Conservation (phyloP, 2,888 invertebrate species). For the Alentia gelatinosa region DNA sequence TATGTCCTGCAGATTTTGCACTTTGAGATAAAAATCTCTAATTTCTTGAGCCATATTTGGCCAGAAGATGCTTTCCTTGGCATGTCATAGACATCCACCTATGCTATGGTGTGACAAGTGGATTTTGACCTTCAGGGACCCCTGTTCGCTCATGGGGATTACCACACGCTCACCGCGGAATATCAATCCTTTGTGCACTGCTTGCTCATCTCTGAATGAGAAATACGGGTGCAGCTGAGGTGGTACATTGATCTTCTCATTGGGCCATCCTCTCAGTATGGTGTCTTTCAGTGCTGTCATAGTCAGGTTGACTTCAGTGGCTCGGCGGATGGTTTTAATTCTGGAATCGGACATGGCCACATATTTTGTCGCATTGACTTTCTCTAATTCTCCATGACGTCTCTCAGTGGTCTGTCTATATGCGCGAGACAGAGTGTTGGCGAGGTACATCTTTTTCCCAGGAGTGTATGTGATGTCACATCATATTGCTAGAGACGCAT, state of each 20-base stretch:
- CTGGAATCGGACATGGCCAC: too few relatives aligned
- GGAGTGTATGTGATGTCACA: too few relatives aligned
- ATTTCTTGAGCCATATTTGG: slow-evolving; percentile 26
- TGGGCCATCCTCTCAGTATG: slow-evolving; percentile 60
- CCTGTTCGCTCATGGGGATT: slow-evolving; percentile 20
- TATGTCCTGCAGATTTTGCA: background rate
- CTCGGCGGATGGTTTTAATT: background rate
- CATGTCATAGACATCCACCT: background rate
- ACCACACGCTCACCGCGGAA: slow-evolving; percentile 58
- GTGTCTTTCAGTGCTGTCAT: slow-evolving; percentile 41
- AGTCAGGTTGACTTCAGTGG: background rate
- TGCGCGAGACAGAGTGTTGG: slow-evolving; percentile 65
- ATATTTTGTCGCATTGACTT: too few relatives aligned
- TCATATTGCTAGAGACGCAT: too few relatives aligned
- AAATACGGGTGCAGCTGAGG: background rate
- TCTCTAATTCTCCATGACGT: background rate
- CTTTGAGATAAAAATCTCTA: background rate
- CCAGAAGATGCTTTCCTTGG: slow-evolving; percentile 32
- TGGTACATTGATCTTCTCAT: background rate
- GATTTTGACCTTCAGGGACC: background rate
- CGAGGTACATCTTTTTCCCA: slow-evolving; percentile 57
- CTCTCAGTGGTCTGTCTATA: background rate
- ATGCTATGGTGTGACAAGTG: background rate
- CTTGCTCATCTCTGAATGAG: slow-evolving; percentile 45
- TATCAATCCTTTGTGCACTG: slow-evolving; percentile 60